A percentile compares a stretch with the other conserved stretches of the same genome.
These are phyloP conservation scores for Ophraella communa DNA, from an alignment of 2,888 invertebrate genomes.

Conservation along the genomic window DNA sequence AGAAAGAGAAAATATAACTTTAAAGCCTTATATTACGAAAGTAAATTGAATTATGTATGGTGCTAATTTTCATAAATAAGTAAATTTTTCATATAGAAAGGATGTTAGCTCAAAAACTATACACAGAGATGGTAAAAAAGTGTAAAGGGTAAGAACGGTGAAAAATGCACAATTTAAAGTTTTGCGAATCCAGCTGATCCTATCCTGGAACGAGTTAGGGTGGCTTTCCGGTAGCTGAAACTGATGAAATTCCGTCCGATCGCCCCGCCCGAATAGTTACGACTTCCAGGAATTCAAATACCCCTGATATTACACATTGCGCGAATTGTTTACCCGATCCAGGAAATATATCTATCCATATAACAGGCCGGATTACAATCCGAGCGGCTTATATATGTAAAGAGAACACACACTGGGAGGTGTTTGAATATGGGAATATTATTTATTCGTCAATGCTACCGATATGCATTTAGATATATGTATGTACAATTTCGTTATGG, in stretches of 20 bases:
- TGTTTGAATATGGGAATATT: slow-evolving; percentile 2
- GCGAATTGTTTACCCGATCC: slow-evolving; percentile 52
- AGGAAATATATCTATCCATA: slow-evolving; percentile 18
- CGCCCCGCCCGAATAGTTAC: slow-evolving; percentile 59
- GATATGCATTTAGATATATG: slow-evolving; percentile 9
- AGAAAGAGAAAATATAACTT: too few relatives aligned
- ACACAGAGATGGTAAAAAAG: too few relatives aligned
- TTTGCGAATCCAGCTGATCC: not conserved
- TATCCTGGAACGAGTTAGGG: slow-evolving; percentile 43
- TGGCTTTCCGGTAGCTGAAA: slow-evolving; percentile 69
- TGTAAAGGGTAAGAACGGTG: too few relatives aligned
- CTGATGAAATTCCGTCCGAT: slow-evolving; percentile 63
- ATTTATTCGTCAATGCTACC: not conserved
- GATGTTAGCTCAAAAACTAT: too few relatives aligned
- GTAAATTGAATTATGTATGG: too few relatives aligned
- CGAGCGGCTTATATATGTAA: not conserved
- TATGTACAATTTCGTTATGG: slow-evolving; percentile 1
- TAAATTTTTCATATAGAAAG: too few relatives aligned
- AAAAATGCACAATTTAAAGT: not conserved
- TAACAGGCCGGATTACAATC: slow-evolving; percentile 17
- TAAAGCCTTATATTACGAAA: too few relatives aligned
- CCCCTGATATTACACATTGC: slow-evolving; percentile 57
- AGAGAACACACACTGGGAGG: not conserved
- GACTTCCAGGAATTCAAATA: slow-evolving; percentile 60
- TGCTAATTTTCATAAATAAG: too few relatives aligned